A percentile compares a stretch with the other conserved stretches of the same genome.
Conservation (phyloP, 1,140 invertebrate genomes). For the Apis florea region DNA sequence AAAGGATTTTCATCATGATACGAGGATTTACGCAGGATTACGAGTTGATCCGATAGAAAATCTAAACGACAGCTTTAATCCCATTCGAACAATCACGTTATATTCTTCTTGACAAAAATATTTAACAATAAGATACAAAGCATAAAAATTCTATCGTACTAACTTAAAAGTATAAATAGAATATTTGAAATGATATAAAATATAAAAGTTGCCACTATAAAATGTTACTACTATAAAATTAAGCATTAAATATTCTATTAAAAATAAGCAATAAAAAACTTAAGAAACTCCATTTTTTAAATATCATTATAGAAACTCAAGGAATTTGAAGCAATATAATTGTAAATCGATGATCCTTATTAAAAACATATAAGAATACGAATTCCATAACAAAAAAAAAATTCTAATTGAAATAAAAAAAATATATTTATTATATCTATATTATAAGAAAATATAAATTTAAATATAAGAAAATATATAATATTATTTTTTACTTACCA, state of each 20-base stretch:
- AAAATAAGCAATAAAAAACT: background rate
- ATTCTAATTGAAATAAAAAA: no score
- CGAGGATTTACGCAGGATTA: constrained; percentile 39
- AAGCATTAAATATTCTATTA: background rate
- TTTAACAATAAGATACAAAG: no score
- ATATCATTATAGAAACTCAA: no score
- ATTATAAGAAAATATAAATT: no score
- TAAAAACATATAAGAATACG: background rate
- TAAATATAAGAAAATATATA: no score
- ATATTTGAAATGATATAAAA: background rate
- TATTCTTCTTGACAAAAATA: background rate
- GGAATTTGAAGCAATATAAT: no score
- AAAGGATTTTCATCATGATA: constrained; percentile 24
- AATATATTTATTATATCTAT: no score
- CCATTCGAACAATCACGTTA: background rate
- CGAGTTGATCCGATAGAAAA: constrained; percentile 50
- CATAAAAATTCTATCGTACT: no score
- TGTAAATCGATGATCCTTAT: no score
- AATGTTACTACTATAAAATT: background rate
- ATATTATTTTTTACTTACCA: constrained; percentile 44
- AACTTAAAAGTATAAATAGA: no score
- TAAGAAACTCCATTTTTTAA: no score
- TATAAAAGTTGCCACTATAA: background rate
- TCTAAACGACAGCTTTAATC: constrained; percentile 31
- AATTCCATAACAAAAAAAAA: no score